phyloP scores from a whole-genome alignment of 2,888 invertebrate species.

The Tetropium fuscum region DNA sequence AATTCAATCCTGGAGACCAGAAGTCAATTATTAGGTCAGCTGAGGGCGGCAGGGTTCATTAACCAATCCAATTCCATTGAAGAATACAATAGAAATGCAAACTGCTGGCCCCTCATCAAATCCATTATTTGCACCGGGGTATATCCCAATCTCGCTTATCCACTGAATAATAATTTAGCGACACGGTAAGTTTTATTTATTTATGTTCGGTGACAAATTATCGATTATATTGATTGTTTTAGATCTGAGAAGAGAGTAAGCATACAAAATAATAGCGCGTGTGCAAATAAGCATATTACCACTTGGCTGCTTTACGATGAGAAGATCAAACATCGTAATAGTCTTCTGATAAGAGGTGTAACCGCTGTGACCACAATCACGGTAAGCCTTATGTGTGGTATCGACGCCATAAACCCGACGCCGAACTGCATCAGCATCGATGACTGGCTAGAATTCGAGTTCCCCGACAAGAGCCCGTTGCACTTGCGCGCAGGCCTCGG shows the following conservation, averaged over 20 bases:
- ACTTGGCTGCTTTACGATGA: slow-evolving; percentile 93
- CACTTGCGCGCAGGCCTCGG: slow-evolving; percentile 50
- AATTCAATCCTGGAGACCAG: slow-evolving; percentile 90
- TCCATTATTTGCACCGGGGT: slow-evolving; percentile 89
- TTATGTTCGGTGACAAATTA: too few species aligned
- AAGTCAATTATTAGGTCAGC: slow-evolving; percentile 84
- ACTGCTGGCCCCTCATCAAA: slow-evolving; percentile 92
- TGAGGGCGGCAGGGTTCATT: slow-evolving; percentile 82
- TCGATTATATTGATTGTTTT: not conserved
- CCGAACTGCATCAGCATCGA: slow-evolving; percentile 52
- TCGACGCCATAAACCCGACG: slow-evolving; percentile 46
- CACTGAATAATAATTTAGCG: slow-evolving; percentile 57
- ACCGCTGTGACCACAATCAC: slow-evolving; percentile 86
- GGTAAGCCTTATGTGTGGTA: slow-evolving; percentile 65
- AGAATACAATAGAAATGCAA: slow-evolving; percentile 85
- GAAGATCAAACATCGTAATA: slow-evolving; percentile 77
- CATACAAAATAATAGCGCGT: slow-evolving; percentile 73
- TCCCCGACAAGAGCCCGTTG: slow-evolving; percentile 42
- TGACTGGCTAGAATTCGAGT: slow-evolving; percentile 57
- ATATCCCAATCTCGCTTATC: slow-evolving; percentile 86
- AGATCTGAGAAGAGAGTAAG: slow-evolving; percentile 73
- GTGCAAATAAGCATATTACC: slow-evolving; percentile 65
- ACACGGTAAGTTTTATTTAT: slow-evolving; percentile 65
- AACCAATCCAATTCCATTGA: slow-evolving; percentile 75
- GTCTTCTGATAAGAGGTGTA: slow-evolving; percentile 81